phyloP scores from a whole-genome alignment of 2,113 vertebrate genomes.

The Oncorhynchus keta region DNA sequence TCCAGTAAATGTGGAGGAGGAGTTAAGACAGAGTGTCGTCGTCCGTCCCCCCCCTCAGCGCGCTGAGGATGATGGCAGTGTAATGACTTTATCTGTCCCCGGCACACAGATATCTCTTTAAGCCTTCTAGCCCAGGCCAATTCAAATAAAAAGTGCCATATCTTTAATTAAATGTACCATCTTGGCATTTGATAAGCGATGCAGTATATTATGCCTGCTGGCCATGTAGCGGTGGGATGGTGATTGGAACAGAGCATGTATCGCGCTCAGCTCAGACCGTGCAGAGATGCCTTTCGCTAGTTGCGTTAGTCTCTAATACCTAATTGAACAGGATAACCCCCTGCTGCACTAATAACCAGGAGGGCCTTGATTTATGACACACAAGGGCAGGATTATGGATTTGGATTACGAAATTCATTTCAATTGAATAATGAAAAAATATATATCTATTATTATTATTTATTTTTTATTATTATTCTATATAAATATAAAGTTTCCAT shows the following conservation, averaged over 20 bases:
- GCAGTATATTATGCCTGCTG: slow-evolving; percentile 42
- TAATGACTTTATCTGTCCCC: slow-evolving; percentile 65
- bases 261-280: not conserved
- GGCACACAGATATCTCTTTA: slow-evolving; percentile 41
- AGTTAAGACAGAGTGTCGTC: too few relatives aligned
- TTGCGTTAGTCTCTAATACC: not conserved
- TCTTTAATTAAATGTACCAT: slow-evolving; percentile 70
- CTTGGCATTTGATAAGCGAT: slow-evolving; percentile 63
- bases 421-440: too few relatives aligned
- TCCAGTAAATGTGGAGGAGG: too few relatives aligned
- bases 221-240: slow-evolving; percentile 19
- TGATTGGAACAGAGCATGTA: slow-evolving; percentile 14
- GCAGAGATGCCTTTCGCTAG: not conserved
- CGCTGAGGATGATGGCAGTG: not conserved
- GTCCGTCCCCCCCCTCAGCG: too few relatives aligned
- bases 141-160: slow-evolving; percentile 43
- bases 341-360: not conserved
- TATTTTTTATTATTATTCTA: too few relatives aligned
- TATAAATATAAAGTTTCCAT: too few relatives aligned
- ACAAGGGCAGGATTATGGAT: not conserved
- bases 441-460: too few relatives aligned
- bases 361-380: not conserved
- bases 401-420: not conserved
- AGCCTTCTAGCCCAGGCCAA: slow-evolving; percentile 38
- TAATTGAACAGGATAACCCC: not conserved